A percentile compares a stretch with the other conserved stretches of the same genome.
Evolutionary conservation across 2,113 vertebrate genomes (phyloP).

Genomic region (Ceratotherium simum): DNA sequence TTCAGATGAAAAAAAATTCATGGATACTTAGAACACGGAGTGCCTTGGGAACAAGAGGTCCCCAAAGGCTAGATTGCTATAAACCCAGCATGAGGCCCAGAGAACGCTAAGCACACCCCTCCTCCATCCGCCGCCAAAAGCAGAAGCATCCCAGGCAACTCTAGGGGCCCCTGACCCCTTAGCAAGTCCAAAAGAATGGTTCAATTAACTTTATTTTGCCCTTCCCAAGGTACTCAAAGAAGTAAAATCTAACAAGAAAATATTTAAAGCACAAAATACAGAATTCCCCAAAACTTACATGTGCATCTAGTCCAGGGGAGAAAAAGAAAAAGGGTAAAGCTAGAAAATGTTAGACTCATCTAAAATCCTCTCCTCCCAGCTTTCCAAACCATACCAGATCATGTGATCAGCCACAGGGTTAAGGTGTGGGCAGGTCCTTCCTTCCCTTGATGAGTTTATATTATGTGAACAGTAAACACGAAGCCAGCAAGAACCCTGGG

Average conservation of each 20-base stretch:
- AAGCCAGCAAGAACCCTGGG: neutral
- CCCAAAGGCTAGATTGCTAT: neutral
- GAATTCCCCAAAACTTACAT: slow-evolving; percentile 1
- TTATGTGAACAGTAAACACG: neutral
- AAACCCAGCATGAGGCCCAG: neutral
- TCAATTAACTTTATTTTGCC: neutral
- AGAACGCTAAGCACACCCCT: neutral
- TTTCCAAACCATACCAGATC: neutral
- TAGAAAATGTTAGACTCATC: slow-evolving; percentile 1
- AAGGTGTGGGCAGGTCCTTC: neutral
- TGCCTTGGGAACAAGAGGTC: neutral
- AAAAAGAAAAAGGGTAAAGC: neutral
- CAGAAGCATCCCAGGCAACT: neutral
- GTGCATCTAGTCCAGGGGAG: neutral
- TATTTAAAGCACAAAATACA: slow-evolving; percentile 4
- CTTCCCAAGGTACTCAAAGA: neutral
- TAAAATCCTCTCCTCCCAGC: neutral
- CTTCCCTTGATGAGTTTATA: slow-evolving; percentile 2
- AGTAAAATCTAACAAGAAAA: slow-evolving; percentile 38
- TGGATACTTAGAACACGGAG: neutral
- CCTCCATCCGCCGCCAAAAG: neutral
- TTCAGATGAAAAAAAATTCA: slow-evolving; percentile 1
- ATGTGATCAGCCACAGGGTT: neutral
- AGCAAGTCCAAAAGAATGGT: slow-evolving; percentile 15
- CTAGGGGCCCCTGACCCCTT: neutral